phyloP scores from a whole-genome alignment of 1,140 invertebrate genomes.

The Drosophila azteca region DNA sequence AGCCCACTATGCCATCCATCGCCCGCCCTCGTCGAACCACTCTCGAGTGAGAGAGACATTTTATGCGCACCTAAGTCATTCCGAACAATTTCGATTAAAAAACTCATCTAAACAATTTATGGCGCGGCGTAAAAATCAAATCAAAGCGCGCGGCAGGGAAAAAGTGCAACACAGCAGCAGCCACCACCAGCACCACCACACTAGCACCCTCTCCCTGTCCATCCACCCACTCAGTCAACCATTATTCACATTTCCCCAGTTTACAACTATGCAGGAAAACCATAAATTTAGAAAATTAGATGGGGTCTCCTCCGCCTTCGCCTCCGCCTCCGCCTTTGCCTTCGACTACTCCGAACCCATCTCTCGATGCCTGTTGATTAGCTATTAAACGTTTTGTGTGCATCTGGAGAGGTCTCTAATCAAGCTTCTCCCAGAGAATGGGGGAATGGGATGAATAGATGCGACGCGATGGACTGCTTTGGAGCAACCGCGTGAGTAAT shows the following conservation, averaged over 20 bases:
- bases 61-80: slow-evolving; percentile 83
- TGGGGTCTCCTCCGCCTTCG: slow-evolving; percentile 5
- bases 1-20: neutral
- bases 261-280: slow-evolving; percentile 81
- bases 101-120: slow-evolving; percentile 84
- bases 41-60: slow-evolving; percentile 65
- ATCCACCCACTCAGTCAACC: neutral
- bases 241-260: slow-evolving; percentile 77
- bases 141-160: slow-evolving; percentile 62
- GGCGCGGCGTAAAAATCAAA: slow-evolving; percentile 82
- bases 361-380: slow-evolving; percentile 37
- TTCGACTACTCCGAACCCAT: too few relatives aligned
- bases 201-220: slow-evolving; percentile 3
- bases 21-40: neutral
- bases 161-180: slow-evolving; percentile 76
- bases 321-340: neutral
- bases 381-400: slow-evolving; percentile 57
- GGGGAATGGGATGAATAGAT: neutral
- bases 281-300: slow-evolving; percentile 81
- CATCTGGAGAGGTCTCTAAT: slow-evolving; percentile 6
- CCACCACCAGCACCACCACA: neutral
- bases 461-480: too few relatives aligned
- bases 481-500: neutral
- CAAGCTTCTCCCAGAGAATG: slow-evolving; percentile 6
- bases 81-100: slow-evolving; percentile 84